A percentile compares a stretch with the other conserved stretches of the same genome.
Evolutionary conservation across 2,797 vertebrate species (phyloP).

Genomic region (Hemitrygon akajei): DNA sequence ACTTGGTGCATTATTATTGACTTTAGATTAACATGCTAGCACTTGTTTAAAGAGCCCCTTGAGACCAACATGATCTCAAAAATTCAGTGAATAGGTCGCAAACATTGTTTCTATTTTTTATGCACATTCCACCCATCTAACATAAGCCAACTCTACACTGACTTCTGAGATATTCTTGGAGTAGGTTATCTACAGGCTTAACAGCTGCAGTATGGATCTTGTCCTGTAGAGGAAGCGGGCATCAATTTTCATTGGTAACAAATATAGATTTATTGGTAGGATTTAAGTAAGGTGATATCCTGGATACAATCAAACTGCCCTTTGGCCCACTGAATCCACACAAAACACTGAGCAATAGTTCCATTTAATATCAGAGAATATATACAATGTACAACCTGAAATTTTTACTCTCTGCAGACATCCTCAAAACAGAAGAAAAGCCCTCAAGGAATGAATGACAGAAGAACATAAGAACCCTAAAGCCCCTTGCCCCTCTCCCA

Average conservation of each 20-base stretch:
- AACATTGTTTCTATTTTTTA: background rate
- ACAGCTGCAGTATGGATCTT: background rate
- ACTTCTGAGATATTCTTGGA: too few species aligned
- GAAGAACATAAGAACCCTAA: too few species aligned
- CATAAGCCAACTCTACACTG: background rate
- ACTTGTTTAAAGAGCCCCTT: background rate
- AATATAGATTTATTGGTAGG: background rate
- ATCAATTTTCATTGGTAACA: background rate
- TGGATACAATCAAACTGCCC: too few species aligned
- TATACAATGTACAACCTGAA: too few species aligned
- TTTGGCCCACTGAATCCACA: too few species aligned
- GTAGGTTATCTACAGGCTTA: background rate
- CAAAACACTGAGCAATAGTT: too few species aligned
- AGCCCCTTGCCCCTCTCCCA: too few species aligned
- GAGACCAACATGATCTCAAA: background rate
- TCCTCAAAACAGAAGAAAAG: too few species aligned
- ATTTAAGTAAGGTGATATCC: background rate
- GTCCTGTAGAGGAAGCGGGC: background rate
- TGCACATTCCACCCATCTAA: background rate
- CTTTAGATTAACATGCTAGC: background rate
- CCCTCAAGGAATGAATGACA: too few species aligned
- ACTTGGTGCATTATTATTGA: background rate
- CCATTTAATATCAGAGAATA: too few species aligned
- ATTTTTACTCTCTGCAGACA: too few species aligned
- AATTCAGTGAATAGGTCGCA: background rate